These are phyloP conservation scores for Euura saliciscinereae DNA, from an alignment of 1,140 invertebrate species.

Conservation along the genomic window DNA sequence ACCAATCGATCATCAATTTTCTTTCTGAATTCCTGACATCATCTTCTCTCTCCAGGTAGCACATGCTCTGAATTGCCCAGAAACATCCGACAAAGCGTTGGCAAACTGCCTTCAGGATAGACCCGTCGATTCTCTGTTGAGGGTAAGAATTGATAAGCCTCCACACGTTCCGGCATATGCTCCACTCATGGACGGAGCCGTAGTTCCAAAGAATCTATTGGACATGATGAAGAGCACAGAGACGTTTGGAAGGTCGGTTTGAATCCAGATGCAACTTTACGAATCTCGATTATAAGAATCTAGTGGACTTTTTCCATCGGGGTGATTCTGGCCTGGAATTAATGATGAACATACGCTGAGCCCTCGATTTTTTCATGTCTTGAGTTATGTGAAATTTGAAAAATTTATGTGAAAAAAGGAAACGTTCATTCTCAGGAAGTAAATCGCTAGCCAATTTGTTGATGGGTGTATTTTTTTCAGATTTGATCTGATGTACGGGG, in stretches of 20 bases:
- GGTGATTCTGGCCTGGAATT: too few species aligned
- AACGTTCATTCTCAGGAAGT: too few species aligned
- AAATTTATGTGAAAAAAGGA: too few species aligned
- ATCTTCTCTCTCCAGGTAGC: conserved; percentile 64
- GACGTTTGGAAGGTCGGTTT: conserved; percentile 69
- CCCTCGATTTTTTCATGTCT: background rate
- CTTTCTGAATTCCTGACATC: too few species aligned
- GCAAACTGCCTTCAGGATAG: conserved; percentile 69
- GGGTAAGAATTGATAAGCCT: conserved; percentile 53
- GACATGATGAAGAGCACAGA: conserved; percentile 77
- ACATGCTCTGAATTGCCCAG: conserved; percentile 78
- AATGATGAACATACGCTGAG: conserved; percentile 33
- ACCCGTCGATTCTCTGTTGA: conserved; percentile 43
- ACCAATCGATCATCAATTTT: too few species aligned
- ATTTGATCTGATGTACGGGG: conserved; percentile 88
- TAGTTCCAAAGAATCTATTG: conserved; percentile 79
- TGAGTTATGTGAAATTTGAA: too few species aligned
- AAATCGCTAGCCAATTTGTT: too few species aligned
- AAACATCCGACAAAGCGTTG: conserved; percentile 61
- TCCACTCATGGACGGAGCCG: conserved; percentile 81
- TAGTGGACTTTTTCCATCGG: too few species aligned
- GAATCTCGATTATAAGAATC: too few species aligned
- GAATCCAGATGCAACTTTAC: too few species aligned
- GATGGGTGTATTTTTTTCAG: conserved; percentile 52
- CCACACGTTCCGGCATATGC: conserved; percentile 63